A percentile compares a stretch with the other conserved stretches of the same genome.
Conservation (phyloP, 2,888 invertebrate genomes). For the Alentia gelatinosa region DNA sequence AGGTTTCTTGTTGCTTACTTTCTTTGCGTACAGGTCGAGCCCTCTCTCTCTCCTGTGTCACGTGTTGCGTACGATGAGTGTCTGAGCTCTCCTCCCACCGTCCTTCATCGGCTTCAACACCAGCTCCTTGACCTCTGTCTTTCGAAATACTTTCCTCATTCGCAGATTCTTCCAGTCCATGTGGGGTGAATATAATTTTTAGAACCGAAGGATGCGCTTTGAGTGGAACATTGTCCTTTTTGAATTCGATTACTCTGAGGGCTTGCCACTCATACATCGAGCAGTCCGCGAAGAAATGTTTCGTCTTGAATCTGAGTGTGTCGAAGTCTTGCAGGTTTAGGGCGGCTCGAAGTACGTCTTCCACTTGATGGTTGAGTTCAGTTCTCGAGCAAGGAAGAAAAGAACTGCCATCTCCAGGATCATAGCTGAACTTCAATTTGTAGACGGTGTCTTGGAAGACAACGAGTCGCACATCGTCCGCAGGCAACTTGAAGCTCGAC, state of each 20-base stretch:
- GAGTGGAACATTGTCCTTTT: not conserved
- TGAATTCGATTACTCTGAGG: not conserved
- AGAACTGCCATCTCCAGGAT: not conserved
- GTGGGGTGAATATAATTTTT: not conserved
- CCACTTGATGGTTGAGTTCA: constrained; percentile 18
- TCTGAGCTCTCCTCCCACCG: too few relatives aligned
- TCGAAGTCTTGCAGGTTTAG: not conserved
- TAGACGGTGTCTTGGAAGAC: not conserved
- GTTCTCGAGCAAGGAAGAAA: not conserved
- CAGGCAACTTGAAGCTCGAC: not conserved
- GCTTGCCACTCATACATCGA: not conserved
- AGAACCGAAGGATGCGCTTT: not conserved
- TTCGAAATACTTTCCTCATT: not conserved
- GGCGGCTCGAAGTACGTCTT: not conserved
- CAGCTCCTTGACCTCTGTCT: not conserved
- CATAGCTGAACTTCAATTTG: not conserved
- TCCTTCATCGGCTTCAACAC: too few relatives aligned
- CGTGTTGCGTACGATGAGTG: too few relatives aligned
- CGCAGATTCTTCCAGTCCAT: not conserved
- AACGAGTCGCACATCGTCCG: not conserved
- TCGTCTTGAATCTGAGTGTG: not conserved
- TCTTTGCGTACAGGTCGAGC: too few relatives aligned
- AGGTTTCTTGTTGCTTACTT: too few relatives aligned
- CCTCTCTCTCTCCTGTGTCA: too few relatives aligned
- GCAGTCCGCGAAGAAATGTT: not conserved